Evolutionary conservation across 2,888 invertebrate genomes (phyloP).

Genomic region (Trichogramma dendrolimi): DNA sequence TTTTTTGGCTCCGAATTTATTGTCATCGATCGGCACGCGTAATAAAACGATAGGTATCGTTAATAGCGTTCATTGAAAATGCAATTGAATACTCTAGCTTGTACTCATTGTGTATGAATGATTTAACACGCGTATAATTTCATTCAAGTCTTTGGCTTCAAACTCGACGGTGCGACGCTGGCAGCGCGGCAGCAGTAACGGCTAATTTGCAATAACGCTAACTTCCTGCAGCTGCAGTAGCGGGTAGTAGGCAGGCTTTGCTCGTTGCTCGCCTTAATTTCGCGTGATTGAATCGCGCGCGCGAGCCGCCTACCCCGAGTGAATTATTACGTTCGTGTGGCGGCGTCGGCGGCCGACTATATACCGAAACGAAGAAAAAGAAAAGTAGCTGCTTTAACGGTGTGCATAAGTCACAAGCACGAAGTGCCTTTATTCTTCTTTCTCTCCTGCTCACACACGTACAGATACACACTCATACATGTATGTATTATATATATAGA

Average conservation of each 20-base stretch:
- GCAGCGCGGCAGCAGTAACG: background rate
- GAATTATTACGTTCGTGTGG: conserved; percentile 21
- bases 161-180: too few relatives aligned
- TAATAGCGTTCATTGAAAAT: too few relatives aligned
- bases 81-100: too few relatives aligned
- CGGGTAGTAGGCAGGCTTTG: too few relatives aligned
- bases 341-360: background rate
- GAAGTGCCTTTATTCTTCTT: conserved; percentile 6
- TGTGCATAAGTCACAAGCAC: conserved; percentile 25
- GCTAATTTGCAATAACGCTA: conserved; percentile 19
- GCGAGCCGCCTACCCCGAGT: conserved; percentile 1
- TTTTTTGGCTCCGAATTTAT: too few relatives aligned
- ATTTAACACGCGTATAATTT: too few relatives aligned
- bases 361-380: conserved; percentile 1
- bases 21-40: too few relatives aligned
- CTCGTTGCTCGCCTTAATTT: conserved; percentile 18
- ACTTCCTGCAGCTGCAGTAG: conserved; percentile 8
- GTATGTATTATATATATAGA: too few relatives aligned
- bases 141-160: too few relatives aligned
- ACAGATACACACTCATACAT: too few relatives aligned
- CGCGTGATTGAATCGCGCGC: conserved; percentile 22
- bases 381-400: conserved; percentile 21
- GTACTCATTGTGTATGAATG: too few relatives aligned
- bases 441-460: background rate
- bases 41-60: too few relatives aligned